A percentile compares a stretch with the other conserved stretches of the same genome.
Evolutionary conservation across 2,113 vertebrate species (phyloP).

Genomic region (Python bivittatus): DNA sequence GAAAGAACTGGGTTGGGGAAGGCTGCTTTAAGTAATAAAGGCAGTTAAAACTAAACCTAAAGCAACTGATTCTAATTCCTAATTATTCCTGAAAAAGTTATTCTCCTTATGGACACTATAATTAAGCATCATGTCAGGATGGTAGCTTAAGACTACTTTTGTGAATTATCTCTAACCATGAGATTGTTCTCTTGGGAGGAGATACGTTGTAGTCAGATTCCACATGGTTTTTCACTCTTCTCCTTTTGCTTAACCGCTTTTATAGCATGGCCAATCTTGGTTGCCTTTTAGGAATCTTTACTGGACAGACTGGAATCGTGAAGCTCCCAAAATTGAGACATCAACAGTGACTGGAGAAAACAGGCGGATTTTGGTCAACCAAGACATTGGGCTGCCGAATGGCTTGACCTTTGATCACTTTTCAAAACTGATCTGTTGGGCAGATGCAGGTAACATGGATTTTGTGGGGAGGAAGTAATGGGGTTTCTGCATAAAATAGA

Average conservation of each 20-base stretch:
- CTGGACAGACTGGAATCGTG: conserved; percentile 98
- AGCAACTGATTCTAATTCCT: not conserved
- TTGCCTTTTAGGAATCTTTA: conserved; percentile 82
- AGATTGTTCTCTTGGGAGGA: not conserved
- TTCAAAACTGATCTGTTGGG: conserved; percentile 90
- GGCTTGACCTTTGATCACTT: conserved; percentile 87
- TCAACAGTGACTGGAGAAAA: conserved; percentile 84
- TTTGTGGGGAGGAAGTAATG: not conserved
- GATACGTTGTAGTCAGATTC: not conserved
- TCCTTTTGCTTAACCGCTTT: not conserved
- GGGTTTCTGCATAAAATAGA: not conserved
- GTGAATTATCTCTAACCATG: not conserved
- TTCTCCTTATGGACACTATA: not conserved
- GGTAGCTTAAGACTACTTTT: no score
- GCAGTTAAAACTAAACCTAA: not conserved
- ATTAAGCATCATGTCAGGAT: not conserved
- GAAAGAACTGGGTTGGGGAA: not conserved
- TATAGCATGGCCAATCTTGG: not conserved
- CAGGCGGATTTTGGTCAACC: conserved; percentile 86
- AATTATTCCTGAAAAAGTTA: not conserved
- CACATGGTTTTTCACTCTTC: not conserved
- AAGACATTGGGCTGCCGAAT: conserved; percentile 90
- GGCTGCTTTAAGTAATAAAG: not conserved
- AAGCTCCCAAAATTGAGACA: conserved; percentile 94
- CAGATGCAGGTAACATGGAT: conserved; percentile 85